phyloP scores from a whole-genome alignment of 2,888 invertebrate species.

The Didymodactylos carnosus region DNA sequence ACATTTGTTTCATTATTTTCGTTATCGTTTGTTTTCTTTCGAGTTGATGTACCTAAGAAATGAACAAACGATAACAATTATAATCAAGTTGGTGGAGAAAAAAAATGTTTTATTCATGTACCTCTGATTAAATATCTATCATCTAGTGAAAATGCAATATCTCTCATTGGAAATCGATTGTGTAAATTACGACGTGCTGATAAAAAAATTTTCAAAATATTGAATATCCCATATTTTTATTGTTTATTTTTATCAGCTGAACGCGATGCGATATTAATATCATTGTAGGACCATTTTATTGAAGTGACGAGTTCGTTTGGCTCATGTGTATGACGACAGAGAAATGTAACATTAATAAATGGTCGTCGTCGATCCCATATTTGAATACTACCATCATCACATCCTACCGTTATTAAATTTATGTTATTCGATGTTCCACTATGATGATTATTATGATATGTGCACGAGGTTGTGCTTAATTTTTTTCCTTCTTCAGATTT shows the following conservation, averaged over 20 bases:
- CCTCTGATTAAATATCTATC: not conserved
- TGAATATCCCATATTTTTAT: conserved; percentile 83
- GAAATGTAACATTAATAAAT: conserved; percentile 52
- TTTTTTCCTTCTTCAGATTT: conserved; percentile 48
- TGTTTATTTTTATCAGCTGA: conserved; percentile 76
- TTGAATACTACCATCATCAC: conserved; percentile 80
- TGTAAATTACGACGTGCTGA: conserved; percentile 50
- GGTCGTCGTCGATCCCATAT: conserved; percentile 69
- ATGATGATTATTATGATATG: conserved; percentile 44
- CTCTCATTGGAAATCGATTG: conserved; percentile 50
- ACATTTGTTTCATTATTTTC: not conserved
- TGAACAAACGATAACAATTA: too few species aligned
- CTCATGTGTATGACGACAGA: conserved; percentile 46
- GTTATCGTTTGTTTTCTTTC: conserved; percentile 35
- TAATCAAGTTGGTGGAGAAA: too few species aligned
- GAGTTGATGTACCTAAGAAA: too few species aligned
- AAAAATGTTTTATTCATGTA: too few species aligned
- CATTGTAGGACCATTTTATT: conserved; percentile 68
- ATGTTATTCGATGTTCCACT: conserved; percentile 48
- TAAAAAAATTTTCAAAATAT: conserved; percentile 55
- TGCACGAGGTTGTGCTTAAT: conserved; percentile 61
- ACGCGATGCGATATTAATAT: conserved; percentile 54
- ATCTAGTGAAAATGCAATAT: conserved; percentile 5
- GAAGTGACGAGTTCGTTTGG: conserved; percentile 56
- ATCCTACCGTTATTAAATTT: conserved; percentile 66